Evolutionary conservation across 2,797 vertebrate genomes (phyloP), one percentile per base, ranked within the genome.

Genomic region (Nothura maculosa): DNA sequence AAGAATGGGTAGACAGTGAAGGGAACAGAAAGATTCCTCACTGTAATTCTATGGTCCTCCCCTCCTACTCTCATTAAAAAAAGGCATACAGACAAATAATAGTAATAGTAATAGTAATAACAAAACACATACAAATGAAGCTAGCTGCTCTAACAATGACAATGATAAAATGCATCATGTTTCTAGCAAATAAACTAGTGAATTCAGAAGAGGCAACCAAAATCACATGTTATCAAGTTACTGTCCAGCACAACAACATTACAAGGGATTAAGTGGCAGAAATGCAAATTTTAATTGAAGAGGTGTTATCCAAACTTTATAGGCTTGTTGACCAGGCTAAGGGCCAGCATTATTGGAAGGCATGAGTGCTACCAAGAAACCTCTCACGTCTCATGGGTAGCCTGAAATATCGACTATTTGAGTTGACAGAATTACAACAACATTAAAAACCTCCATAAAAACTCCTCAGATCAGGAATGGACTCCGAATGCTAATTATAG

Each of bases 21-120:
- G 28, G 58, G n/a, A 81, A 50, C 1, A 42, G 43, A 83, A 86
- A 55, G 7, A 6, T 15, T 57, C 22, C 64, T 67, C 32, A 28
- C n/a, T 3, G 1, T 8, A 69, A 5, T 52, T 58, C 36, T 64
- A 19, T 0, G 0, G 25, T 25, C 48, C 4, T 21, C 52, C 7
- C 63, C 28, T 57, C 32, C 10, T 2, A 32, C 13, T 47, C 93
- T 12, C 24, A 74, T 60, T 42, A 77, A 70, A 77, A 87, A 12
- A 3, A 63, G 19, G 9, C 1, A 2, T 21, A 32, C 7, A 43
- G n/a, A 48, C 3, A 60, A 70, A 50, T 9, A 10, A 22, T 48
- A 48, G 24, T 48, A 48, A 78, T 30, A 54, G 30, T 17, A 48
- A 48, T 10, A 54, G 30, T 16, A 11, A 52, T 16, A 52, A 54